phyloP scores from a whole-genome alignment of 2,797 vertebrate species.

The Pipistrellus pygmaeus region DNA sequence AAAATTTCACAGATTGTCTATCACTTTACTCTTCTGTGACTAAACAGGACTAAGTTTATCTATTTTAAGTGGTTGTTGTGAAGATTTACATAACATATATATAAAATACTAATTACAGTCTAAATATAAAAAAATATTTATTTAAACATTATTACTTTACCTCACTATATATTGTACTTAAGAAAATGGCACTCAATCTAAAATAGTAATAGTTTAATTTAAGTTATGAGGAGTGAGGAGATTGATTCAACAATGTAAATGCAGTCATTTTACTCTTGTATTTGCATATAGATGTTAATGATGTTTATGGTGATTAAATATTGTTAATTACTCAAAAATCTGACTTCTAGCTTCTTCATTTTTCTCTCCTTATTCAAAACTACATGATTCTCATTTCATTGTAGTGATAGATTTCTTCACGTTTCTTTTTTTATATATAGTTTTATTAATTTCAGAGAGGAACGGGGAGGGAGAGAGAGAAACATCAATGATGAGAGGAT shows the following conservation, averaged over 20 bases:
- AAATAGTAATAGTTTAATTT: not conserved
- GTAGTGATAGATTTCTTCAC: not conserved
- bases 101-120: not conserved
- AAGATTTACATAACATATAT: not conserved
- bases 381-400: not conserved
- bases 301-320: not conserved
- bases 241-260: not conserved
- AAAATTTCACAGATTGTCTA: not conserved
- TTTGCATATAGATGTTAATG: not conserved
- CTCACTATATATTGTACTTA: not conserved
- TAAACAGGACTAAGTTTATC: not conserved
- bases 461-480: too few species aligned
- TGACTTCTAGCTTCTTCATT: not conserved
- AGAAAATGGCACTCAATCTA: not conserved
- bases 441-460: too few species aligned
- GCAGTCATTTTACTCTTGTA: not conserved
- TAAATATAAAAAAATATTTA: not conserved
- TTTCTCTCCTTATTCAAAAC: not conserved
- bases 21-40: not conserved
- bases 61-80: not conserved
- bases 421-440: not conserved
- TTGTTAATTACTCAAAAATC: not conserved
- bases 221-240: not conserved
- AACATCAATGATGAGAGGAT: too few species aligned
- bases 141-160: conserved; percentile 11